phyloP scores from a whole-genome alignment of 2,888 invertebrate genomes.

The Coenonympha glycerion region DNA sequence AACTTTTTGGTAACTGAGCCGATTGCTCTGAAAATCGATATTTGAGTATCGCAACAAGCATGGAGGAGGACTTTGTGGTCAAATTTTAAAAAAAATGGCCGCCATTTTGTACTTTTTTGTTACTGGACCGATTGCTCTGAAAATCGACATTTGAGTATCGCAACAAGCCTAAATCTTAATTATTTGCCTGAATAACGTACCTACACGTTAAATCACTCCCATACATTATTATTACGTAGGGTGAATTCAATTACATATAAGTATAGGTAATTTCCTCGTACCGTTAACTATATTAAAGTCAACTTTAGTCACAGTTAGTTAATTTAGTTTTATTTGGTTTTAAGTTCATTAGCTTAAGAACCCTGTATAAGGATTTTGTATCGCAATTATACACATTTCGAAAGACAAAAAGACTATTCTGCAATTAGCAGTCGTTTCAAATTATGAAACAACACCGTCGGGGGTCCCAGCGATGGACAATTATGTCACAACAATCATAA shows the following conservation, averaged over 20 bases:
- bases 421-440: conserved; percentile 20
- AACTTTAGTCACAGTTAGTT: neutral
- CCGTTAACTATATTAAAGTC: neutral
- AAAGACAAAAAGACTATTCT: conserved; percentile 15
- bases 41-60: too few relatives aligned
- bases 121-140: too few relatives aligned
- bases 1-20: too few relatives aligned
- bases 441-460: conserved; percentile 19
- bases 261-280: too few relatives aligned
- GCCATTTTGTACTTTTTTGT: too few relatives aligned
- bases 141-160: too few relatives aligned
- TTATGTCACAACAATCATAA: conserved; percentile 50
- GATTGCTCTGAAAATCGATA: too few relatives aligned
- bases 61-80: too few relatives aligned
- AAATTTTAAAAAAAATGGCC: too few relatives aligned
- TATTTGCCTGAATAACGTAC: too few relatives aligned
- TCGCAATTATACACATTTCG: conserved; percentile 5
- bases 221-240: too few relatives aligned
- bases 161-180: too few relatives aligned
- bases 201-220: neutral
- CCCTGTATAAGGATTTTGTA: conserved; percentile 2
- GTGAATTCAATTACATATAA: neutral
- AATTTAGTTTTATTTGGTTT: neutral
- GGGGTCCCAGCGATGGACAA: conserved; percentile 22
- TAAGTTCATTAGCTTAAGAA: conserved; percentile 3